These are phyloP conservation scores for Drosophila histrio DNA, from an alignment of 2,888 invertebrate genomes.

Conservation along the genomic window DNA sequence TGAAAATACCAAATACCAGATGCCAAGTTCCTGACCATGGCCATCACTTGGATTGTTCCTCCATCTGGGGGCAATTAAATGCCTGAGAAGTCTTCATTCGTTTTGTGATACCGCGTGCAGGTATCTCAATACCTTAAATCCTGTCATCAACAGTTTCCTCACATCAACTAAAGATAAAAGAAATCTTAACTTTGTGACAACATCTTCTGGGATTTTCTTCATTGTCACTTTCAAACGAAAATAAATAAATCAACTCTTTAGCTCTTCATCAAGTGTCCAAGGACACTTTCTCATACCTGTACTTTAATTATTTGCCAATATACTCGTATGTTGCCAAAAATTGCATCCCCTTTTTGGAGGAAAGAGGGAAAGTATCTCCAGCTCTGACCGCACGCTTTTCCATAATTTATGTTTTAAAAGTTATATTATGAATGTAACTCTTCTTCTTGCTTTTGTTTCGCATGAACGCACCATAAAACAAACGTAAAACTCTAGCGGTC, in stretches of 20 bases:
- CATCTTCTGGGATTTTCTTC: background rate
- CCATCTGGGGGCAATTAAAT: constrained; percentile 15
- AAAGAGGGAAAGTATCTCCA: background rate
- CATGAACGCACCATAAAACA: constrained; percentile 26
- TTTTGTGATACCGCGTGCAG: constrained; percentile 34
- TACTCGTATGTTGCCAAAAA: background rate
- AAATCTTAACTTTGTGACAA: constrained; percentile 6
- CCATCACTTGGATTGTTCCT: constrained; percentile 1
- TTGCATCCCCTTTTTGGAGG: background rate
- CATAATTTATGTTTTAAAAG: constrained; percentile 32
- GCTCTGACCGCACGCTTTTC: constrained; percentile 5
- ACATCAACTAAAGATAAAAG: constrained; percentile 1
- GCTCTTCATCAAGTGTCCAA: background rate
- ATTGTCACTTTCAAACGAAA: constrained; percentile 3
- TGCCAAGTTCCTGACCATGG: constrained; percentile 33
- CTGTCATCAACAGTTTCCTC: constrained; percentile 9
- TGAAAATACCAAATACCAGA: constrained; percentile 48
- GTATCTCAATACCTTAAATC: constrained; percentile 57
- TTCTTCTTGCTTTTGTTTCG: constrained; percentile 14
- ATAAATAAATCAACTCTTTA: background rate
- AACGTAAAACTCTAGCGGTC: background rate
- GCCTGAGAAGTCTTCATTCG: constrained; percentile 4
- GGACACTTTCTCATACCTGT: background rate
- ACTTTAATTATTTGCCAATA: background rate
- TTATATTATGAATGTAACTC: constrained; percentile 12